Base-by-base conservation (phyloP, 2,797 vertebrate species). In the Sus cebifrons region DNA sequence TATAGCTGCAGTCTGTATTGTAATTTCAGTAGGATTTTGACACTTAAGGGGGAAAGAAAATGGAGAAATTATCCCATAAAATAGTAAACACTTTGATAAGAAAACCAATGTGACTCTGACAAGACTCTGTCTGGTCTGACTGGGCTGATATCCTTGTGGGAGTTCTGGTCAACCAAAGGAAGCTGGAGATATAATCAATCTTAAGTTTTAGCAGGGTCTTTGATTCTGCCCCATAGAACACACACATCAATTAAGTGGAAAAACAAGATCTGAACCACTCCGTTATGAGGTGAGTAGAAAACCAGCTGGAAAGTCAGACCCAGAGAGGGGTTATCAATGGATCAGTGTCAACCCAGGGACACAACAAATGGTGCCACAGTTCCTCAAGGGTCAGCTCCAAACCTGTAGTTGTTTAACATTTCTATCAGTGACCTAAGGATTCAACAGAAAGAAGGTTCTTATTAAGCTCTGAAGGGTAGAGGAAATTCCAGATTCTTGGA, bases 241-340 rank as follows among this genome's bases (percentile, higher is more conserved):
- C 27, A 62, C 75, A 81, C 89, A 94, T 94, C 93, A 96, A 96
- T 96, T 97, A 94, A 96, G 84, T 95, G 32, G 54, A 56, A 97
- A 97, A 97, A 95, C 94, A 97, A 88, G 56, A 60, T 67, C 95
- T 90, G 93, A 75, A 93, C 52, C 12, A 23, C 32, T 62, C 73
- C 49, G 89, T 91, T 91, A 89, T 64, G 89, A 81, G 44, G 86
- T 92, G 81, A 97, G 73, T 96, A 14, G 70, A 92, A 89, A 95
- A 88, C 89, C 95, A 97, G 83, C 96, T 97, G 97, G 91, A 81
- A 90, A 93, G 93, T 40, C 67, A 93, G 91, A 92, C 96, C 86
- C 62, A 68, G 78, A n/a, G 60, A 92, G 64, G 93, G 97, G 97
- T 97, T 97, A 97, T 97, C 97, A 82, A 88, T 79, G 91, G 87